Percentiles rank a stretch among this genome's conserved stretches.
Evolutionary conservation across 1,140 invertebrate genomes (phyloP).

Genomic region (Carcinoscorpius rotundicauda): DNA sequence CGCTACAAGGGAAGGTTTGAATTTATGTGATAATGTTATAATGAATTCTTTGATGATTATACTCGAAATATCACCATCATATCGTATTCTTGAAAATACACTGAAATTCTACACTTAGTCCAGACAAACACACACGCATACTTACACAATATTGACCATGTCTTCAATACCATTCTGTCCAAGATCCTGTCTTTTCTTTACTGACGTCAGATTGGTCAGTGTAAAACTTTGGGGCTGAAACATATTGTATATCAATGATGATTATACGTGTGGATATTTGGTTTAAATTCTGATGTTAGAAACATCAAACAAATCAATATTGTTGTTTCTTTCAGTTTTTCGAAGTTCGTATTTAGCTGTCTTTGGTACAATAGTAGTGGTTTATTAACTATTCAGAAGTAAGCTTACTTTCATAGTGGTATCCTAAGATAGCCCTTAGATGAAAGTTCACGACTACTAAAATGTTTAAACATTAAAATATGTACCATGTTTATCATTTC

Average conservation of each 20-base stretch:
- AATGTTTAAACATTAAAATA: no score
- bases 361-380: no score
- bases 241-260: not conserved
- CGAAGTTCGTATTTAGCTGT: conserved; percentile 38
- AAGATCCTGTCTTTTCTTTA: conserved; percentile 55
- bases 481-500: not conserved
- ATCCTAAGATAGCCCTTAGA: no score
- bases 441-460: no score
- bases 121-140: conserved; percentile 10
- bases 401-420: no score
- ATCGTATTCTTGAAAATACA: no score
- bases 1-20: conserved; percentile 29
- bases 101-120: not conserved
- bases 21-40: not conserved
- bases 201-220: conserved; percentile 55
- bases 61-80: not conserved
- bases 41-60: conserved; percentile 12
- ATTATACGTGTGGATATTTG: not conserved
- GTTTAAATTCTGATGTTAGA: conserved; percentile 39
- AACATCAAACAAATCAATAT: conserved; percentile 46
- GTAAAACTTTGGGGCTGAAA: conserved; percentile 72
- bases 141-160: conserved; percentile 72
- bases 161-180: conserved; percentile 77
- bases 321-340: conserved; percentile 36
- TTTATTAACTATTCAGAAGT: no score